Base-by-base conservation (phyloP, 2,797 vertebrate genomes). In the Alcedo quadribrachys region DNA sequence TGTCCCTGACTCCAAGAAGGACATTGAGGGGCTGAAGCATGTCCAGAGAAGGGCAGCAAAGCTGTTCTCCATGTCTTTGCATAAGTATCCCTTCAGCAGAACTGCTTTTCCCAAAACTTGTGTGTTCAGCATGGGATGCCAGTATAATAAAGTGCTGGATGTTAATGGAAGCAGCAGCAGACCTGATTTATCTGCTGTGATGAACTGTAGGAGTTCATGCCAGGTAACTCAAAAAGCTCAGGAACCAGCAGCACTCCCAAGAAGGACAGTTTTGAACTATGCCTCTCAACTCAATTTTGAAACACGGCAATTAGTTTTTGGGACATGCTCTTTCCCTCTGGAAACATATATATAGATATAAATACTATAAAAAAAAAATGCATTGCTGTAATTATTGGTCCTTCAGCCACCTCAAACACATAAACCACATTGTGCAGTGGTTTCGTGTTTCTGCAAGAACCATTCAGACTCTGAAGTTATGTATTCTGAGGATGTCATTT, bases 401-500 rank as follows among this genome's bases (percentile, higher is more conserved):
- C 69, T 77, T 37, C 45, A 63, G 62, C 76, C 81, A 85, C 67
- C 57, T 77, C 65, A 65, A 85, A 82, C 12, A 1, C 63, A 51
- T 12, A 37, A 80, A 60, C 18, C 68, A 50, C 69, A 27, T 80
- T 87, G 91, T 28, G 80, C 81, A 93, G 85, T 4, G 14, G 16
- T 3, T 81, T 66, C 33, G 54, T 48, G 40, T 25, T 71, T 24
- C 70, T 89, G 68, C 82, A 77, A 82, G 57, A 30, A 6, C 33
- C 8, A 24, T 21, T 45, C 14, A 15, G 53, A 37, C 24, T 69
- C 66, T 4, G 10, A 54, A 65, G 77, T 35, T 57, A 27, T 65
- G 30, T 71, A 79, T 70, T 54, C 79, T 46, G 70, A 91, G 82
- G 55, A 91, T 93, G 73, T 96, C 33, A 91, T 95, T 91, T 91